Base-by-base conservation (phyloP, 2,888 invertebrate genomes). In the Alsophila aescularia region DNA sequence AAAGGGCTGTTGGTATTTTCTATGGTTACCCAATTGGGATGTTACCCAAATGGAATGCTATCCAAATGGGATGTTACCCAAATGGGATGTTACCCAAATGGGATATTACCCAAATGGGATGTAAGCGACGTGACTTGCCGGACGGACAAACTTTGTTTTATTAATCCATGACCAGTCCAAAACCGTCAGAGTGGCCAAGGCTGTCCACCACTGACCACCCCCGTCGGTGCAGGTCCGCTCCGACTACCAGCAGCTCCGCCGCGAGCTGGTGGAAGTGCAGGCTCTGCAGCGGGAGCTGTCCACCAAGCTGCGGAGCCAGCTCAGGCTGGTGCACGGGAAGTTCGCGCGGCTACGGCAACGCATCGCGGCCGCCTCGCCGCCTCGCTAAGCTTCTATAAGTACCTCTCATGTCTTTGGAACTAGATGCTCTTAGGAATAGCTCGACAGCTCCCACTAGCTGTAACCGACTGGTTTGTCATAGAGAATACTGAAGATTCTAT, bases 221-320 rank as follows among this genome's bases (percentile, higher is more conserved):
- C 3, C 18, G 8, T 1, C 12, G 16, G 18, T 18, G 2, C 87
- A 94, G 90, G 93, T 94, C 60, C 95, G 95, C 68, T 94, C 94
- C 60, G 96, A 96, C 81, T 96, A 96, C 84, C 95, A 95, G 80
- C 95, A 95, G 73, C 90, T 96, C 49, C 93, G 96, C 29, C 94
- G 94, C 75, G 96, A 96, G 84, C 93, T 96, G 70, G 93, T 94
- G 69, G 96, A 96, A 74, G 96, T 96, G 63, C 96, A 96, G 77
- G 95, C 95, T 61, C 83, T 96, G 69, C 96, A 96, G 83, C 93
- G 95, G 65, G 96, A 96, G 85, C 93, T 96, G 68, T 95, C 95
- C 31, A 93, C 93, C 57, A 93, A 95, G n/a, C 93, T 96, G 60
- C 94, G 95, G 64, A 90, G 93, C 56, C 96, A 96, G 79, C 92